These are phyloP conservation scores for Platygyra sinensis DNA, from an alignment of 64 coral and sea anemone genomes.

Conservation along the genomic window DNA sequence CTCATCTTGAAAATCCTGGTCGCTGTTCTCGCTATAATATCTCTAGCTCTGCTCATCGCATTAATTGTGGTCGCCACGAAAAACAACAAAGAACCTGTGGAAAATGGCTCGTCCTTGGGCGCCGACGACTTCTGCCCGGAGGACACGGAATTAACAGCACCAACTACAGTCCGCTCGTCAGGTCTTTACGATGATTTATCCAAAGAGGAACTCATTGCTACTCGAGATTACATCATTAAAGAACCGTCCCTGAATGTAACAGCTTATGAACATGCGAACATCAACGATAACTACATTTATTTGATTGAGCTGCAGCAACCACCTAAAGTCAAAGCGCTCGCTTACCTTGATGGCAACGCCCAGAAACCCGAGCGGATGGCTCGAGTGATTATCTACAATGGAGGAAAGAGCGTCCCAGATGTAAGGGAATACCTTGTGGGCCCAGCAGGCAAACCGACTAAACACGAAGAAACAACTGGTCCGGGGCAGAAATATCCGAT, in stretches of 20 bases:
- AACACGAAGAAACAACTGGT: constrained; percentile 3
- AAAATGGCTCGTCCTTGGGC: not conserved
- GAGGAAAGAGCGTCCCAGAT: constrained; percentile 23
- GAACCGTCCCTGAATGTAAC: constrained; percentile 52
- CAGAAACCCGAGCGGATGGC: constrained; percentile 54
- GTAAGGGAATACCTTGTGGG: constrained; percentile 69
- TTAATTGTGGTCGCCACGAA: constrained; percentile 48
- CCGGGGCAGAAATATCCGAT: constrained; percentile 73
- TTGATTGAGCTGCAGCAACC: constrained; percentile 66
- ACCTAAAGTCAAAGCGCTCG: constrained; percentile 53
- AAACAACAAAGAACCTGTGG: not conserved
- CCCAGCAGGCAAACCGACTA: constrained; percentile 35
- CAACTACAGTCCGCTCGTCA: constrained; percentile 9
- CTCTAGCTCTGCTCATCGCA: constrained; percentile 44
- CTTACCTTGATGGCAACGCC: constrained; percentile 52
- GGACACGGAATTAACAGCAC: not conserved
- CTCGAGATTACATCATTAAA: constrained; percentile 63
- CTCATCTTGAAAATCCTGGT: constrained; percentile 42
- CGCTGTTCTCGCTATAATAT: not conserved
- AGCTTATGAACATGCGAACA: constrained; percentile 44
- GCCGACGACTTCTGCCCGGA: constrained; percentile 1
- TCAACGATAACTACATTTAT: constrained; percentile 73
- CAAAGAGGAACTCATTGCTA: constrained; percentile 52
- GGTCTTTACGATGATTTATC: constrained; percentile 67
- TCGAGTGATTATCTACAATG: constrained; percentile 43